Conservation (phyloP, 2,888 invertebrate genomes). For the Bimastos eiseni region DNA sequence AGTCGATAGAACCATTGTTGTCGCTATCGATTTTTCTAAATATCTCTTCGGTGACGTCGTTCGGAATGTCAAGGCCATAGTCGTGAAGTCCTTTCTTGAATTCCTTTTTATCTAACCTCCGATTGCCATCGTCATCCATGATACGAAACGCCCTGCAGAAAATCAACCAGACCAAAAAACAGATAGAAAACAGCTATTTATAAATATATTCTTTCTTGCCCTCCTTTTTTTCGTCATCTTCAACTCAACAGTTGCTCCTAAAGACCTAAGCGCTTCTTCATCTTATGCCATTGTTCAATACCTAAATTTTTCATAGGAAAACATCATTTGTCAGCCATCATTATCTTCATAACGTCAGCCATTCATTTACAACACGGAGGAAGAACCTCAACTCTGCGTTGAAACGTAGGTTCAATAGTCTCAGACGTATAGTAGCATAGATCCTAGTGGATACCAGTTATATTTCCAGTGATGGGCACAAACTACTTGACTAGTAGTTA, state of each 20-base stretch:
- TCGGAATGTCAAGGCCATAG: constrained; percentile 72
- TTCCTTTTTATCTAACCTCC: constrained; percentile 77
- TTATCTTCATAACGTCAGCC: too few species aligned
- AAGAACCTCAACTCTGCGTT: too few species aligned
- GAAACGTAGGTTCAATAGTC: too few species aligned
- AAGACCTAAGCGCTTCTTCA: too few species aligned
- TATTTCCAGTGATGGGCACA: too few species aligned
- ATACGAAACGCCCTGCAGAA: constrained; percentile 72
- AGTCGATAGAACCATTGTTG: constrained; percentile 78
- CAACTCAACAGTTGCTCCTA: background rate
- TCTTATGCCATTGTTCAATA: too few species aligned
- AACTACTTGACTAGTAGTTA: too few species aligned
- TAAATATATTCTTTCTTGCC: background rate
- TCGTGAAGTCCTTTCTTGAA: constrained; percentile 79
- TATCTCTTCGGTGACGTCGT: constrained; percentile 56
- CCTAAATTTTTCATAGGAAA: too few species aligned
- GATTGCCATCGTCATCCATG: constrained; percentile 90
- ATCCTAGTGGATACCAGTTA: too few species aligned
- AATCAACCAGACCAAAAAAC: background rate
- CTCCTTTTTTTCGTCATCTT: background rate
- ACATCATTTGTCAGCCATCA: too few species aligned
- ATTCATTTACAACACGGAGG: too few species aligned
- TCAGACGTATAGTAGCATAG: too few species aligned
- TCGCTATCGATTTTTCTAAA: constrained; percentile 82
- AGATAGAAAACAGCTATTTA: background rate